Conservation (phyloP, 2,797 vertebrate species). For the Chromobotia macracanthus region DNA sequence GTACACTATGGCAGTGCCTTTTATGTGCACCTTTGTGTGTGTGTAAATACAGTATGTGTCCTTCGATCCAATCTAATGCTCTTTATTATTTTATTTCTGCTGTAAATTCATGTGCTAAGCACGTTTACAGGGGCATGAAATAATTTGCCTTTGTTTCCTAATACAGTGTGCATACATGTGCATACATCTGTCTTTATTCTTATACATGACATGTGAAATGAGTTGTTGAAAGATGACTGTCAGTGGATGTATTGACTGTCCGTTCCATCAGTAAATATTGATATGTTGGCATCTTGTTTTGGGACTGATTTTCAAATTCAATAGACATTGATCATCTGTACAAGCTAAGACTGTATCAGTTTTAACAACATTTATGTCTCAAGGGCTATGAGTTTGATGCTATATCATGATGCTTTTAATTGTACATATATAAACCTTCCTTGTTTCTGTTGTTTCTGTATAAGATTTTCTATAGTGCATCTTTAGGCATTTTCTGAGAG, state of each 20-base stretch:
- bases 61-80: neutral
- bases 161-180: neutral
- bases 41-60: neutral
- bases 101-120: neutral
- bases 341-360: neutral
- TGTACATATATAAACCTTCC: too few relatives aligned
- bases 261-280: neutral
- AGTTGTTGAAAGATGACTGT: neutral
- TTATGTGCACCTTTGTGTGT: neutral
- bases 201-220: neutral
- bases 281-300: neutral
- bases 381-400: neutral
- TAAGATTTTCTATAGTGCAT: neutral
- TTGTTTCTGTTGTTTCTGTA: too few relatives aligned
- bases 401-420: too few relatives aligned
- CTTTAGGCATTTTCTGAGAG: conserved; percentile 11
- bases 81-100: neutral
- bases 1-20: neutral
- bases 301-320: neutral
- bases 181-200: neutral
- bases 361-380: too few relatives aligned
- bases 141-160: neutral
- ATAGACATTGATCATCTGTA: neutral
- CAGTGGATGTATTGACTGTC: neutral
- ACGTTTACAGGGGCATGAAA: neutral